phyloP scores from a whole-genome alignment of 2,888 invertebrate species.

The Keiferia lycopersicella region DNA sequence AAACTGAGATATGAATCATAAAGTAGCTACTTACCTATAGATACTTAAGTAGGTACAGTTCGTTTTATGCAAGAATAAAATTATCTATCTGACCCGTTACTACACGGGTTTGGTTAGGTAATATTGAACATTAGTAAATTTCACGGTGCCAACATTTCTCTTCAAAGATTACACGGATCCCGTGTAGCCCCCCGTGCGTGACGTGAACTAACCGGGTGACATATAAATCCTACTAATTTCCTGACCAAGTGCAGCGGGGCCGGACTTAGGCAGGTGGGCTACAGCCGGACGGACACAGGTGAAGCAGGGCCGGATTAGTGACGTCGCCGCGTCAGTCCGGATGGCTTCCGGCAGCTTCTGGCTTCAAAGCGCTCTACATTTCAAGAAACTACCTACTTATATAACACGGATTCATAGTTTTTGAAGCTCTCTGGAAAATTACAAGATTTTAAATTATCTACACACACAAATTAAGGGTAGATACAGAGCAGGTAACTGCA shows the following conservation, averaged over 20 bases:
- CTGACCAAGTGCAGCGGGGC: background rate
- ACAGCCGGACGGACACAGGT: conserved; percentile 10
- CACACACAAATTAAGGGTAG: too few relatives aligned
- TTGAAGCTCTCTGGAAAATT: too few relatives aligned
- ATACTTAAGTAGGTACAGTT: too few relatives aligned
- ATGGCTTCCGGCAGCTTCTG: background rate
- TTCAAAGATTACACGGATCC: background rate
- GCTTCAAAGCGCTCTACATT: background rate
- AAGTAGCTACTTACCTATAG: too few relatives aligned
- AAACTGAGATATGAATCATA: too few relatives aligned
- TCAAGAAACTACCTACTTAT: background rate
- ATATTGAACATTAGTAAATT: too few relatives aligned
- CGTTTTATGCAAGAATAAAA: too few relatives aligned
- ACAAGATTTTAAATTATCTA: too few relatives aligned
- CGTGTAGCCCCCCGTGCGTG: background rate
- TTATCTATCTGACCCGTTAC: too few relatives aligned
- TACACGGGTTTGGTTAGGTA: too few relatives aligned
- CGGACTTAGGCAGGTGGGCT: conserved; percentile 13
- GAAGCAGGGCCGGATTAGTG: conserved; percentile 10
- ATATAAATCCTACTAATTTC: conserved; percentile 20
- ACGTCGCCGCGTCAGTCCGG: conserved; percentile 2
- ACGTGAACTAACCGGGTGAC: background rate
- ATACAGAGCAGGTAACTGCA: too few relatives aligned
- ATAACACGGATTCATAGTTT: background rate
- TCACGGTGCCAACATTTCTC: background rate